Conservation (phyloP, 2,888 invertebrate species). For the Lathronympha strigana region DNA sequence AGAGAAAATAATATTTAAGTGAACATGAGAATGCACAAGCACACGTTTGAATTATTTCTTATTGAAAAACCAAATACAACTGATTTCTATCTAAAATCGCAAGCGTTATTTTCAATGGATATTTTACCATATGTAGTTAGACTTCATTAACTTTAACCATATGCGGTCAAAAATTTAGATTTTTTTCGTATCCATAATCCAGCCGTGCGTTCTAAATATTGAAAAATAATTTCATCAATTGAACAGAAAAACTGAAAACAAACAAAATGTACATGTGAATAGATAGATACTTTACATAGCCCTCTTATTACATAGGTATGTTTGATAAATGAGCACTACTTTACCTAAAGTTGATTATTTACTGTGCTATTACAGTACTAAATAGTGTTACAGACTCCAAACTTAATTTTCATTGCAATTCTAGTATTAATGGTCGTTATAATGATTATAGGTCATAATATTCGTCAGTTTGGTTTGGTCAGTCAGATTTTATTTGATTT, state of each 20-base stretch:
- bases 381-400: slow-evolving; percentile 42
- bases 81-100: no score
- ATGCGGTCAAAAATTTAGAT: no score
- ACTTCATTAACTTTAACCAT: no score
- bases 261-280: slow-evolving; percentile 6
- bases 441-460: slow-evolving; percentile 10
- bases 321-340: slow-evolving; percentile 51
- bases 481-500: not conserved
- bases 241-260: not conserved
- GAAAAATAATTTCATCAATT: slow-evolving; percentile 33
- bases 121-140: no score
- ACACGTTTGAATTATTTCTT: no score
- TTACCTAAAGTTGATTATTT: slow-evolving; percentile 45
- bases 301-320: slow-evolving; percentile 45
- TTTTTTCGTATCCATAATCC: not conserved
- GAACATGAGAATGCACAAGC: slow-evolving; percentile 7
- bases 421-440: slow-evolving; percentile 35
- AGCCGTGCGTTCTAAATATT: slow-evolving; percentile 8
- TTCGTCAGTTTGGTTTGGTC: slow-evolving; percentile 25
- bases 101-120: no score
- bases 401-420: slow-evolving; percentile 21
- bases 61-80: no score
- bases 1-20: slow-evolving; percentile 13
- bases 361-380: slow-evolving; percentile 55
- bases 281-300: slow-evolving; percentile 24